Percentiles rank a stretch among this genome's conserved stretches.
These are phyloP conservation scores for Timema podura DNA, from an alignment of 2,888 invertebrate species.

Conservation along the genomic window DNA sequence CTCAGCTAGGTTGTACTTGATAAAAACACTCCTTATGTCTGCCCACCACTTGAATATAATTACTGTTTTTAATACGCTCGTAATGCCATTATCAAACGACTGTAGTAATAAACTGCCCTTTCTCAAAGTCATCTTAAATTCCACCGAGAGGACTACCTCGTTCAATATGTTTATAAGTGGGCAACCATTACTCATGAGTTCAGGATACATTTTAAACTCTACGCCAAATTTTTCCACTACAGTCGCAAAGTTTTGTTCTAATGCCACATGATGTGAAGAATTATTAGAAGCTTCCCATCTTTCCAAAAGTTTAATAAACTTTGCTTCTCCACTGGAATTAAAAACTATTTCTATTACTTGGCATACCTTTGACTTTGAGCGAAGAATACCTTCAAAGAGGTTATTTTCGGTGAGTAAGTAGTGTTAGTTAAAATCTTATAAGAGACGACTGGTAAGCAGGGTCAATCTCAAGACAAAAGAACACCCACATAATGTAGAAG, in stretches of 20 bases:
- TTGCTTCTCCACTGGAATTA: neutral
- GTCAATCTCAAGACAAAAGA: neutral
- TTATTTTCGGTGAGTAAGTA: neutral
- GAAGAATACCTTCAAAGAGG: neutral
- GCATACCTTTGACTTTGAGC: neutral
- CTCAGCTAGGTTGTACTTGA: neutral
- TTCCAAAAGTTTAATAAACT: neutral
- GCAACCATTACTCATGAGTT: neutral
- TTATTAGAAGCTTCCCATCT: neutral
- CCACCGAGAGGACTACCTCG: neutral
- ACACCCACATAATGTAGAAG: slow-evolving; percentile 6
- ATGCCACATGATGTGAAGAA: neutral
- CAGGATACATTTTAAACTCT: too few relatives aligned
- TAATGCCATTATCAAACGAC: neutral
- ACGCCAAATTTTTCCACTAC: too few relatives aligned
- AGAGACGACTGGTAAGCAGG: slow-evolving; percentile 3
- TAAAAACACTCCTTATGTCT: neutral
- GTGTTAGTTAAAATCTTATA: neutral
- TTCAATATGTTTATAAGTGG: neutral
- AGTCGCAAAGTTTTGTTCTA: too few relatives aligned
- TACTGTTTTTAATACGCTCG: neutral
- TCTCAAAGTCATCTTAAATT: neutral
- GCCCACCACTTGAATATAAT: neutral
- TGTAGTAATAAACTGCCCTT: neutral
- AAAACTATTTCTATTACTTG: neutral